Evolutionary conservation across 2,888 invertebrate species (phyloP).

Genomic region (Patella ulyssiponensis): DNA sequence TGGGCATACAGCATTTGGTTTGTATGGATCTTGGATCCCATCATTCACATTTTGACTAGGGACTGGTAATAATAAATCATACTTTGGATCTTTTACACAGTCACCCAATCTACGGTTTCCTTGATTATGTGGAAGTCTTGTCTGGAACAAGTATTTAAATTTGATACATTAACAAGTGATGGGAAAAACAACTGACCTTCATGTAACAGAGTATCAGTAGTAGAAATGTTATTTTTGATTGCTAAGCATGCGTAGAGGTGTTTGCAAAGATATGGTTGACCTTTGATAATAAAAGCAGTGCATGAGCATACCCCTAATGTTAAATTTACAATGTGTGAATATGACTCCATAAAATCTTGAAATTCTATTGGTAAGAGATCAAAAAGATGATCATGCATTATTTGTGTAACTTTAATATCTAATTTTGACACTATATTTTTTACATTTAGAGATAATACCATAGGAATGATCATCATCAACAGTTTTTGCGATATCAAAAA

Average conservation of each 20-base stretch:
- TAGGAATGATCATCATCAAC: conserved; percentile 18
- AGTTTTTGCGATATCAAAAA: not conserved
- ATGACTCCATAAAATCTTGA: not conserved
- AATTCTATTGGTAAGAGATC: not conserved
- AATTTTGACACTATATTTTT: not conserved
- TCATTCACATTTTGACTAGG: not conserved
- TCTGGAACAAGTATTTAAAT: not conserved
- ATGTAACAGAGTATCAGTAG: not conserved
- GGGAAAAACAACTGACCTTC: not conserved
- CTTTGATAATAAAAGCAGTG: conserved; percentile 15
- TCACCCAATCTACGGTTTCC: not conserved
- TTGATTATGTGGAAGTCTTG: not conserved
- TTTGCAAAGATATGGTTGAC: conserved; percentile 25
- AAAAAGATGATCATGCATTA: not conserved
- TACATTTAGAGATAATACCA: conserved; percentile 16
- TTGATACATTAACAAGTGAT: too few species aligned
- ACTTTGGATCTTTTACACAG: not conserved
- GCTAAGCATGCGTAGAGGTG: conserved; percentile 14
- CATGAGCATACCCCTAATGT: conserved; percentile 21
- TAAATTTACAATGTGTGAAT: conserved; percentile 16
- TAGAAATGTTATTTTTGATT: not conserved
- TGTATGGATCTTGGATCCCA: not conserved
- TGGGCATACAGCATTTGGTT: not conserved
- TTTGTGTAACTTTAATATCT: not conserved
- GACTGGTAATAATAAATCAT: not conserved